phyloP scores from a whole-genome alignment of 2,113 vertebrate genomes.

The Zosterops hypoxanthus region DNA sequence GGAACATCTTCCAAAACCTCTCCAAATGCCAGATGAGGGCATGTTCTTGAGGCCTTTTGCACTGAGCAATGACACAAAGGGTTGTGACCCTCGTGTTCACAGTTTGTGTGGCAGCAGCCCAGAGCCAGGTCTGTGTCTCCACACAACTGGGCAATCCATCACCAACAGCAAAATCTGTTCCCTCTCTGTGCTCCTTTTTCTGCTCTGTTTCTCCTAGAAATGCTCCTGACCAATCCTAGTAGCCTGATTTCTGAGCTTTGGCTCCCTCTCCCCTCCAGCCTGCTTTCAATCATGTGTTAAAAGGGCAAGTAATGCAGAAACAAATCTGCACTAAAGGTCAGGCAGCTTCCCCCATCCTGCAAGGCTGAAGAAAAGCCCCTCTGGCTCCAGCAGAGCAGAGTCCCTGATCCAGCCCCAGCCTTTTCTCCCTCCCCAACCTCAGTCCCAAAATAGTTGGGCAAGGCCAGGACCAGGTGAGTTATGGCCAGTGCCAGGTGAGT shows the following conservation, averaged over 20 bases:
- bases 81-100: not conserved
- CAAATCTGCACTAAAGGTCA: not conserved
- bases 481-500: not conserved
- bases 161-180: not conserved
- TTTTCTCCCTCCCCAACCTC: not conserved
- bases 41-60: not conserved
- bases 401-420: not conserved
- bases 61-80: rapidly evolving
- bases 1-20: not conserved
- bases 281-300: not conserved
- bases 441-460: not conserved
- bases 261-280: not conserved
- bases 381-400: not conserved
- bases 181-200: not conserved
- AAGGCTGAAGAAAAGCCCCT: not conserved
- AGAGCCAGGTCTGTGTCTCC: not conserved
- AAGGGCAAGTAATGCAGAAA: not conserved
- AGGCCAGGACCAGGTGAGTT: not conserved
- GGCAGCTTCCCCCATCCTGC: not conserved
- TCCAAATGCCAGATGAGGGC: not conserved
- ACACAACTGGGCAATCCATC: not conserved
- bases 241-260: not conserved
- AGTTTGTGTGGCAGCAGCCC: not conserved
- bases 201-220: not conserved
- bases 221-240: not conserved